Conservation (phyloP, 2,888 invertebrate species). For the Minunthozetes semirufus region DNA sequence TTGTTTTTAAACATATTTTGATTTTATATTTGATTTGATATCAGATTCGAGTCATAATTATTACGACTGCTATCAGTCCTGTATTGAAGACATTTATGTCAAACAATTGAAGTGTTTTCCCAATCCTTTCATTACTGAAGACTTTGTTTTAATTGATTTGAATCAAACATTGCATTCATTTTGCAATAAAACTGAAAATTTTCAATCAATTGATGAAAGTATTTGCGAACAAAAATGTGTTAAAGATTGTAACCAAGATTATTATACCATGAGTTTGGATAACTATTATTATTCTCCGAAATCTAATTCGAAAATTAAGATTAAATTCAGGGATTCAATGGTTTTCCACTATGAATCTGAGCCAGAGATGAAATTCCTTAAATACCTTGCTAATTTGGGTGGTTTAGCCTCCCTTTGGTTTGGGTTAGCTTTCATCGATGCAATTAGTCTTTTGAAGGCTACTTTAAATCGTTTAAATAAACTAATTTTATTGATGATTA, state of each 20-base stretch:
- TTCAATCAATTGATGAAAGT: not conserved
- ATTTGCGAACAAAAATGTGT: not conserved
- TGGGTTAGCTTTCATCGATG: not conserved
- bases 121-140: not conserved
- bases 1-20: not conserved
- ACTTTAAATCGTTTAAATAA: too few species aligned
- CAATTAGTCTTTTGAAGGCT: too few species aligned
- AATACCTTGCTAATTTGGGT: not conserved
- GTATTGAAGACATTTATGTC: not conserved
- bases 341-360: not conserved
- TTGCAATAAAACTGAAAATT: not conserved
- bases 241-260: not conserved
- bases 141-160: not conserved
- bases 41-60: not conserved
- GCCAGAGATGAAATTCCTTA: not conserved
- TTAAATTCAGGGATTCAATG: not conserved
- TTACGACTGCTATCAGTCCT: not conserved
- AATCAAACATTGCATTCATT: not conserved
- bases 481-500: too few species aligned
- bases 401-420: not conserved
- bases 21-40: not conserved
- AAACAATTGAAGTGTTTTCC: not conserved
- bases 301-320: not conserved
- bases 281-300: not conserved
- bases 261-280: not conserved